phyloP scores from a whole-genome alignment of 2,888 invertebrate genomes.

The Drosophila affinis region DNA sequence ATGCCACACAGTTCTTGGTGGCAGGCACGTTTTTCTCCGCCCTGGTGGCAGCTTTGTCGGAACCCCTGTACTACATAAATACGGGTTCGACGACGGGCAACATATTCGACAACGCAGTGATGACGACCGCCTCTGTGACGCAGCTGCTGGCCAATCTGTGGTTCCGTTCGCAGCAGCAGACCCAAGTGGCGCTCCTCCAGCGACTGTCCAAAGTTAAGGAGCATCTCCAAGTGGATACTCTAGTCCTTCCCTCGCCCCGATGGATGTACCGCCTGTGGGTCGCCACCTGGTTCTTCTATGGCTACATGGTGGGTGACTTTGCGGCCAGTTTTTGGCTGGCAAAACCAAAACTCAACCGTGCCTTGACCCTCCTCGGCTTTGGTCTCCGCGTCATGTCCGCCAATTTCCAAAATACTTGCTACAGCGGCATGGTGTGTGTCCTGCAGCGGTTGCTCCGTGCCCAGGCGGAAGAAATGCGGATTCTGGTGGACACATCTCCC shows the following conservation, averaged over 20 bases:
- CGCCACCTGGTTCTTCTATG: constrained; percentile 16
- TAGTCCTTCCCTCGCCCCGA: background rate
- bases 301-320: background rate
- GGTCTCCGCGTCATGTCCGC: constrained; percentile 34
- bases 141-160: constrained; percentile 52
- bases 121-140: constrained; percentile 22
- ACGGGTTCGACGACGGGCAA: constrained; percentile 21
- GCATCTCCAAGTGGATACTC: background rate
- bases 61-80: constrained; percentile 32
- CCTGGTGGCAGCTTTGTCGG: constrained; percentile 18
- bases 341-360: background rate
- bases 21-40: constrained; percentile 19
- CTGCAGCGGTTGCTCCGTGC: constrained; percentile 31
- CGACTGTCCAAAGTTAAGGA: constrained; percentile 12
- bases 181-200: constrained; percentile 34
- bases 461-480: constrained; percentile 22
- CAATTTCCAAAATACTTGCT: constrained; percentile 53
- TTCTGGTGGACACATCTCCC: background rate
- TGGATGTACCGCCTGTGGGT: constrained; percentile 46
- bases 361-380: constrained; percentile 31
- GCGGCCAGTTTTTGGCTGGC: constrained; percentile 10
- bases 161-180: constrained; percentile 50
- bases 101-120: constrained; percentile 47
- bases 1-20: constrained; percentile 4
- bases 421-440: constrained; percentile 39